phyloP scores from a whole-genome alignment of 2,113 vertebrate genomes.

The Cyanoliseus patagonus region DNA sequence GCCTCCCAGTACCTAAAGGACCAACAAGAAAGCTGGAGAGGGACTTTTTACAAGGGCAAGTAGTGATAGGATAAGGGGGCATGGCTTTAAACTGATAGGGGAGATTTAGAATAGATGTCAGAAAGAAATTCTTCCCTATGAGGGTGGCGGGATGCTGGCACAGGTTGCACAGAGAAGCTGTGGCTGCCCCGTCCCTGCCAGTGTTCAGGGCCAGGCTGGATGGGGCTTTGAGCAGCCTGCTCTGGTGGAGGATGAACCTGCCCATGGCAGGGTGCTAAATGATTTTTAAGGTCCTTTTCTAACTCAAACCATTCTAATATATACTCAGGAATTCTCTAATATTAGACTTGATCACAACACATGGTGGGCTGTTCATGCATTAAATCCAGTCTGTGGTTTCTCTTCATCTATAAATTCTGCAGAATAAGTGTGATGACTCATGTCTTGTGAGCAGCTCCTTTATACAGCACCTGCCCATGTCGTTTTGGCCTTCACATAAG shows the following conservation, averaged over 20 bases:
- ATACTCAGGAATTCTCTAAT: neutral
- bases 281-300: neutral
- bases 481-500: neutral
- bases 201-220: neutral
- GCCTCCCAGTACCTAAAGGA: neutral
- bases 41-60: neutral
- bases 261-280: neutral
- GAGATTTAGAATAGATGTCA: neutral
- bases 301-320: neutral
- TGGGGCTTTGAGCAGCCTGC: neutral
- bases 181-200: neutral
- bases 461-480: neutral
- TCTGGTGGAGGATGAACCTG: neutral
- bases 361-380: neutral
- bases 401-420: neutral
- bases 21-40: neutral
- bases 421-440: constrained; percentile 30
- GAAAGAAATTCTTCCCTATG: neutral
- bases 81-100: neutral
- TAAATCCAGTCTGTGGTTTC: constrained; percentile 23
- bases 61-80: neutral
- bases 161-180: neutral
- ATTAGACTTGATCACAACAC: neutral
- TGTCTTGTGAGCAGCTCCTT: neutral
- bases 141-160: neutral